Evolutionary conservation across 2,113 vertebrate genomes (phyloP), one percentile per base, ranked within the genome.

Genomic region (Progne subis): DNA sequence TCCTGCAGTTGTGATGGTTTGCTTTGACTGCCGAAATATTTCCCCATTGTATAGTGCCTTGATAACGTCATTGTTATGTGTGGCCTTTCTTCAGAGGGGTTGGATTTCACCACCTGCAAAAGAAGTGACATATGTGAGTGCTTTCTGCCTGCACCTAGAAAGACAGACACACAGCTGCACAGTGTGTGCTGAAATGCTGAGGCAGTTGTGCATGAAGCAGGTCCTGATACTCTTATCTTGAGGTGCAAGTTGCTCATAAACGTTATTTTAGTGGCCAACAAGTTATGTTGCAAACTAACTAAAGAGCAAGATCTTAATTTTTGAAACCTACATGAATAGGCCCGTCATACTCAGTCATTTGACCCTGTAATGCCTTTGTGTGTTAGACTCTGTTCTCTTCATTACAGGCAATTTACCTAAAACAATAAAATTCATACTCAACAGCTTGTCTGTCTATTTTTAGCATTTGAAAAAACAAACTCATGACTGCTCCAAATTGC

Each of bases 81-180:
- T 3, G 96, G 95, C 60, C 93, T 94, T 81, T 94, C 96, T 85
- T 96, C 96, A 83, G 98, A 96, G 52, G 97, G 96, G 47, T 97
- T 95, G 20, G 98, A 97, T 97, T 98, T 99, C 94, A 98, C 98
- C 96, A 99, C 99, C 99, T 99, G 97, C 83, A 97, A 97, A 96
- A 88, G 80, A 95, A 98, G 34, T 81, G 80, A 92, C 70, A 85
- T 46, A 86, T 91, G 81, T 93, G 81, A 95, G 71, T 70, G 39
- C 49, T 94, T 95, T 76, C 60, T 88, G 64, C 70, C 28, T 59
- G 56, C 69, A 86, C 88, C 92, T 90, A 80, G 49, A 65, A 52
- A 41, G 82, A 79, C 18, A n/a, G 74, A 81, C 14, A 24, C n/a
- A 75, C 59, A 94, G 94, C 56, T 91, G 63, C 57, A 59, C n/a